phyloP scores from a whole-genome alignment of 2,797 vertebrate genomes.

The Alauda arvensis region DNA sequence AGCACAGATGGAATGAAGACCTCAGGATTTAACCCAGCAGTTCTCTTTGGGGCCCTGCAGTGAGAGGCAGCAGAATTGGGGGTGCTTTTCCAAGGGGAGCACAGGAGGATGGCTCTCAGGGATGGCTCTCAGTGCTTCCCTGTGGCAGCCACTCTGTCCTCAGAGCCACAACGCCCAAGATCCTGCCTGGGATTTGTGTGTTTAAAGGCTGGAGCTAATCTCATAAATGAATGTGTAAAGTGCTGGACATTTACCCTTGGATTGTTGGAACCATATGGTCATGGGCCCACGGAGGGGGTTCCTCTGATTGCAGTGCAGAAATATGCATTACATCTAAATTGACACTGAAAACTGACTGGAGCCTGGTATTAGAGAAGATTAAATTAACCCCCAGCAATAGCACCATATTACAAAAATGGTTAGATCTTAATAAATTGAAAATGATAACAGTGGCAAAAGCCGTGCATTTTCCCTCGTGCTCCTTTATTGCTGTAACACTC shows the following conservation, averaged over 20 bases:
- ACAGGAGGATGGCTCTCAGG: not conserved
- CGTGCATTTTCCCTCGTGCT: constrained; percentile 51
- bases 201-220: constrained; percentile 52
- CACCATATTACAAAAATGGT: constrained; percentile 56
- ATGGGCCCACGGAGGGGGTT: constrained; percentile 19
- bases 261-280: constrained; percentile 52
- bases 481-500: constrained; percentile 65
- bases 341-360: constrained; percentile 43
- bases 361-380: constrained; percentile 59
- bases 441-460: constrained; percentile 59
- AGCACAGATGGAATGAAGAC: not conserved
- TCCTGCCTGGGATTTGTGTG: not conserved
- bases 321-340: constrained; percentile 57
- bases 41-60: not conserved
- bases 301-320: constrained; percentile 28
- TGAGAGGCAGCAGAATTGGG: not conserved
- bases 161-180: not conserved
- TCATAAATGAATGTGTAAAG: constrained; percentile 15
- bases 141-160: not conserved
- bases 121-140: not conserved
- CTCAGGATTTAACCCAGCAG: not conserved
- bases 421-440: constrained; percentile 68
- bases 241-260: constrained; percentile 28
- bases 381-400: constrained; percentile 67
- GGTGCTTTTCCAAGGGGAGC: not conserved